Base-by-base conservation (phyloP, 2,797 vertebrate genomes). In the Prunella strophiata region DNA sequence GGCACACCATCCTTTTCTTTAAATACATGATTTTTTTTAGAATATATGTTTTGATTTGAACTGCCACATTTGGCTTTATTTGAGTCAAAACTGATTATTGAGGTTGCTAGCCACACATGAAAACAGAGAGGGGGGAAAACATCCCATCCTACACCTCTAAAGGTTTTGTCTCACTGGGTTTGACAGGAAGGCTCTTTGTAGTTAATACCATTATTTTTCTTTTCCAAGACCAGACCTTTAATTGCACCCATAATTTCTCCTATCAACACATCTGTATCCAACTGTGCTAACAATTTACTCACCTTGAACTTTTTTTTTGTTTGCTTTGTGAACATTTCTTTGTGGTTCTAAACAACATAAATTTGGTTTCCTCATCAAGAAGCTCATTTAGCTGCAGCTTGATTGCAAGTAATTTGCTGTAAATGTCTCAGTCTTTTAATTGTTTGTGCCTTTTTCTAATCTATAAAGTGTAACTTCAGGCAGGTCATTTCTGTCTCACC, bases 371-470 rank as follows among this genome's bases (percentile, higher is more conserved):
- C 95, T 97, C 97, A 97, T 98, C 96, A 97, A 97, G 97, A 95
- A 98, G 88, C 96, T 97, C 97, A 97, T 98, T 98, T 98, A 98
- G 96, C 90, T 97, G 86, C 94, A 97, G 96, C 96, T 97, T 98
- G 97, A 98, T 98, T 98, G 97, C 97, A 96, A 98, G 97, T 93
- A 97, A 98, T 98, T 98, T 98, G 94, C 97, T 97, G 96, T 97
- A 97, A 98, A 97, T 98, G 95, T 96, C 95, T 97, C 66, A 0
- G 67, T 96, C 92, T 98, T 97, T 97, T 98, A 98, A 98, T 98
- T 98, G 97, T 97, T 97, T 98, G 85, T 96, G 95, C 71, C 94
- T 97, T 96, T 98, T 97, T 95, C 94, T 96, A 97, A 97, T 97
- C 97, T 97, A 97, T 97, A 98, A 98, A 97, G 94, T 96, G 95